phyloP scores from a whole-genome alignment of 1,140 invertebrate genomes.

The Drosophila persimilis region DNA sequence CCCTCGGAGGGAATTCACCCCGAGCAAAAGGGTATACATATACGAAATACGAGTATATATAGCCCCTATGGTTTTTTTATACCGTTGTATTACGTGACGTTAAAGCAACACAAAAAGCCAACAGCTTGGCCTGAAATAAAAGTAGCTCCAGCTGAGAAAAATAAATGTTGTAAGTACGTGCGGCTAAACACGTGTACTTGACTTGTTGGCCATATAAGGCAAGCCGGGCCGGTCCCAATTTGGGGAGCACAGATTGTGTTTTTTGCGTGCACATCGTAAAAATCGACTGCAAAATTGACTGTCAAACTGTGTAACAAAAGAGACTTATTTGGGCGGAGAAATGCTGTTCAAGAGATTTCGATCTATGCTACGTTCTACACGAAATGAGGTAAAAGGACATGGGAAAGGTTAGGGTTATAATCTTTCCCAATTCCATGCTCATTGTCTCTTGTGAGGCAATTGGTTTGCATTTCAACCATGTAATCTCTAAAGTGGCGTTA shows the following conservation, averaged over 20 bases:
- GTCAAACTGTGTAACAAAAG: slow-evolving; percentile 26
- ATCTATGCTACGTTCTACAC: too few species aligned
- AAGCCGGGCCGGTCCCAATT: slow-evolving; percentile 12
- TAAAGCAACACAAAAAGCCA: slow-evolving; percentile 49
- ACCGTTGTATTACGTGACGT: slow-evolving; percentile 64
- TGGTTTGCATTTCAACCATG: too few species aligned
- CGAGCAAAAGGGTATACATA: too few species aligned
- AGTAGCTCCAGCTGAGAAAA: slow-evolving; percentile 30
- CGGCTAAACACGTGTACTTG: slow-evolving; percentile 34
- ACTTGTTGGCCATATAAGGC: slow-evolving; percentile 29
- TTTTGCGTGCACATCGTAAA: slow-evolving; percentile 41
- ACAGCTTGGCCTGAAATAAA: slow-evolving; percentile 62
- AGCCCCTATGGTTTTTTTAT: slow-evolving; percentile 19
- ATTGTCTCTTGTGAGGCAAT: too few species aligned
- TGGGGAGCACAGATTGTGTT: slow-evolving; percentile 40
- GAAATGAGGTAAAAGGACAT: too few species aligned
- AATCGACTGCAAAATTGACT: slow-evolving; percentile 39
- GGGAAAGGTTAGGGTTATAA: too few species aligned
- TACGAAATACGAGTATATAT: background rate
- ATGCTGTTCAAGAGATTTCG: background rate
- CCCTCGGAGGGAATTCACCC: background rate
- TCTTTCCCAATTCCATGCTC: too few species aligned
- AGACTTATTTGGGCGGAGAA: background rate
- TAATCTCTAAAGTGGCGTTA: too few species aligned
- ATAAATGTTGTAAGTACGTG: slow-evolving; percentile 60